Conservation (phyloP, 2,797 vertebrate genomes). For the Lithobates pipiens region DNA sequence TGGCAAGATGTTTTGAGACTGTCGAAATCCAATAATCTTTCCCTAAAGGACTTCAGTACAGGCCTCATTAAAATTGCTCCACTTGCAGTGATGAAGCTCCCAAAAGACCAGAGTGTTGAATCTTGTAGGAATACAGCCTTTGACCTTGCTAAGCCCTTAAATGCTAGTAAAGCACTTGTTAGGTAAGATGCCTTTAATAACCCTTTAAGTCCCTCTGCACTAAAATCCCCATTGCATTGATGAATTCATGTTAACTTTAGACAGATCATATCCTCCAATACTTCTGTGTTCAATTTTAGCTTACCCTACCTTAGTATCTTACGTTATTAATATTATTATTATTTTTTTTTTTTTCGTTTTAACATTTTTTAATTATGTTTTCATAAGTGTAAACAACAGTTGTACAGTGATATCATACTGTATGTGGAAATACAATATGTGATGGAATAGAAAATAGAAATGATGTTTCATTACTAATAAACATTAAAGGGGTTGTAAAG, state of each 20-base stretch:
- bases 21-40: conserved; percentile 7
- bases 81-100: neutral
- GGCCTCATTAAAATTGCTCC: conserved; percentile 35
- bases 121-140: neutral
- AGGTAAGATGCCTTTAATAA: neutral
- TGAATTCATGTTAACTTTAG: neutral
- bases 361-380: too few species aligned
- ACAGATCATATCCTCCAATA: neutral
- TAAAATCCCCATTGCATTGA: neutral
- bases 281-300: neutral
- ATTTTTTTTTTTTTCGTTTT: too few species aligned
- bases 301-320: too few species aligned
- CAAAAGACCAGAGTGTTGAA: neutral
- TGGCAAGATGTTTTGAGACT: conserved; percentile 1
- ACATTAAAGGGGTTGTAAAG: too few species aligned
- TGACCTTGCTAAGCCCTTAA: conserved; percentile 24
- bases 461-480: too few species aligned
- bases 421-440: too few species aligned
- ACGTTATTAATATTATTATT: too few species aligned
- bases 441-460: too few species aligned
- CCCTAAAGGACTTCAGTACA: conserved; percentile 27
- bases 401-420: too few species aligned
- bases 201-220: neutral
- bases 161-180: conserved; percentile 7
- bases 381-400: too few species aligned